A percentile compares a stretch with the other conserved stretches of the same genome.
phyloP scores from a whole-genome alignment of 2,113 vertebrate genomes.

The Delphinus delphis region DNA sequence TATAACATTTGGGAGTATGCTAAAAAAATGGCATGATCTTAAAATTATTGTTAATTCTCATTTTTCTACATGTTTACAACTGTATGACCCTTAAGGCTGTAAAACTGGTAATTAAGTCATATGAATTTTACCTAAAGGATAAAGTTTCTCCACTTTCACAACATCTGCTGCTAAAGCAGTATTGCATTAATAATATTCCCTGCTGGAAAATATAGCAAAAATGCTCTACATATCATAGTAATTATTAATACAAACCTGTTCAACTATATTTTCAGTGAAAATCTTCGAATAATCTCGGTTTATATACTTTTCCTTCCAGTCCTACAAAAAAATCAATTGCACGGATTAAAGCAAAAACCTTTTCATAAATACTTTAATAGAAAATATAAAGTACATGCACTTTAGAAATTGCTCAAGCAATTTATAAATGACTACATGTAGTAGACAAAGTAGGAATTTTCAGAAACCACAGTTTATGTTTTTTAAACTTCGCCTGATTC shows the following conservation, averaged over 20 bases:
- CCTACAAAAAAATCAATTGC: conserved; percentile 81
- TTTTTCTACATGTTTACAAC: background rate
- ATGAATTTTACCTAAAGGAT: background rate
- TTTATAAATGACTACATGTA: background rate
- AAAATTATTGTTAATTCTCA: background rate
- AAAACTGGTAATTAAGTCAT: background rate
- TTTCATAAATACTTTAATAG: background rate
- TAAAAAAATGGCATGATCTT: background rate
- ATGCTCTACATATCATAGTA: background rate
- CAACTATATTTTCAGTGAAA: conserved; percentile 94
- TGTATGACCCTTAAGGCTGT: background rate
- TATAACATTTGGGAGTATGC: background rate
- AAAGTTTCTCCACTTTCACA: conserved; percentile 7
- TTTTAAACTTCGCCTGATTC: background rate
- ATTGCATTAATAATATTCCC: background rate
- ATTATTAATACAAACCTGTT: conserved; percentile 87
- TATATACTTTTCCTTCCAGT: conserved; percentile 99
- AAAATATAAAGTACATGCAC: background rate
- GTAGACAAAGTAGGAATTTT: background rate
- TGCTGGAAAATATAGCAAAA: conserved; percentile 11
- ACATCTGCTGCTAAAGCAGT: background rate
- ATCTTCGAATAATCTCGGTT: conserved; percentile 94
- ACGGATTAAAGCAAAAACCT: conserved; percentile 31
- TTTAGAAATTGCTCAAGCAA: conserved; percentile 7
- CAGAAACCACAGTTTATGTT: background rate